Conservation (phyloP, 2,888 invertebrate genomes). For the Noctuana brunneofusca region DNA sequence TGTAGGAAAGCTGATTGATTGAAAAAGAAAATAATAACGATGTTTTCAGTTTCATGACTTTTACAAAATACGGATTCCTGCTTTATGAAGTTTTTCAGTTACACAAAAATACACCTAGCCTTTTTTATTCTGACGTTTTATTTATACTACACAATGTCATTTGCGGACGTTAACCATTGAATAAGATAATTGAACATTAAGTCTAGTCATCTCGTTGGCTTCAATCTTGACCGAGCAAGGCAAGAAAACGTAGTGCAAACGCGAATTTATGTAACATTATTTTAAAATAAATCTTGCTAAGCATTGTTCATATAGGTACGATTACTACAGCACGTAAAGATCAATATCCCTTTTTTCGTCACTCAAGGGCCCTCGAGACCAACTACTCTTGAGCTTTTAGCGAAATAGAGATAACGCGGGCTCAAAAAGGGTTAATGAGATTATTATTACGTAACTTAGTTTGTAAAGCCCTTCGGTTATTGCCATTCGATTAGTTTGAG, state of each 20-base stretch:
- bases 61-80: too few relatives aligned
- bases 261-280: slow-evolving; percentile 34
- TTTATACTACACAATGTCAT: slow-evolving; percentile 36
- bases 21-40: too few relatives aligned
- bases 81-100: neutral
- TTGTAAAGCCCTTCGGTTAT: slow-evolving; percentile 13
- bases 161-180: slow-evolving; percentile 40
- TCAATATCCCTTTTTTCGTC: slow-evolving; percentile 15
- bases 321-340: neutral
- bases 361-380: slow-evolving; percentile 17
- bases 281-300: too few relatives aligned
- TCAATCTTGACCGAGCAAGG: neutral
- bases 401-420: slow-evolving; percentile 26
- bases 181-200: slow-evolving; percentile 41
- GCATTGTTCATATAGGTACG: too few relatives aligned
- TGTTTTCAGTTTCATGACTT: too few relatives aligned
- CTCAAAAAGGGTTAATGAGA: slow-evolving; percentile 33
- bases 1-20: too few relatives aligned
- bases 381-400: slow-evolving; percentile 31
- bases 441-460: slow-evolving; percentile 23
- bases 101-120: neutral
- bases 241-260: slow-evolving; percentile 19
- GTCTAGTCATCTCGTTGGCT: slow-evolving; percentile 40
- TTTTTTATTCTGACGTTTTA: slow-evolving; percentile 1
- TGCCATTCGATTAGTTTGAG: slow-evolving; percentile 5